Base-by-base conservation (phyloP, 1,140 invertebrate genomes). In the Diabrotica undecimpunctata region DNA sequence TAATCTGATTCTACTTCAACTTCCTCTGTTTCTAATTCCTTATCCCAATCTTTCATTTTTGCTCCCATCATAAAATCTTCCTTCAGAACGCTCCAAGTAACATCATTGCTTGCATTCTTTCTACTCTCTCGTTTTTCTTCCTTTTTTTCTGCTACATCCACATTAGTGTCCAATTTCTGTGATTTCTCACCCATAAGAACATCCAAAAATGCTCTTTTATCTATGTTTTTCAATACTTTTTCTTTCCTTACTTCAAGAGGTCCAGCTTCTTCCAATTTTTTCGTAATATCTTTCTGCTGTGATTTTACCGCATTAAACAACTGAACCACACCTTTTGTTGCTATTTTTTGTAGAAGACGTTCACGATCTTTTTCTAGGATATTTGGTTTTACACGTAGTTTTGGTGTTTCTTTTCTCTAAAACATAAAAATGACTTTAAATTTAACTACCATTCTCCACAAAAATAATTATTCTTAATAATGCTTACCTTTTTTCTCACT, bases 21-120 rank as follows among this genome's bases (percentile, higher is more conserved):
- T 10, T 80, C 77, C 62, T 81, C 78, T 14, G 76, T 74, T 51
- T 77, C 78, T 64, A 83, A 74, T 72, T 92, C 84, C 79, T 92
- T 92, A 77, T 95, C 91, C 93, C 93, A 96, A 79, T 96, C 91
- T 81, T 94, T 95, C 80, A 94, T 84, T 79, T 91, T 91, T 25
- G 91, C 90, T 71, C 90, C 89, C 84, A 92, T 90, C 85, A 93
- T 91, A 76, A 92, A 96, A 78, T 95, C 91, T 74, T 94, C 91
- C 61, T 82, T 78, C 63, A 86, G 75, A 41, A 84, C 83, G 79
- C 79, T 84, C 85, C 85, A 86, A 66, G 76, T 82, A 46, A 46
- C 41, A 46, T 46, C 41, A 10, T 46, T 46, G n/a, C n/a, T n/a
- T n/a, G 73, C 66, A 50, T 70, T 68, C 13, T 68, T 68, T 41